Evolutionary conservation across 2,888 invertebrate genomes (phyloP), one percentile per base, ranked within the genome.

Genomic region (Macrophya annulata): DNA sequence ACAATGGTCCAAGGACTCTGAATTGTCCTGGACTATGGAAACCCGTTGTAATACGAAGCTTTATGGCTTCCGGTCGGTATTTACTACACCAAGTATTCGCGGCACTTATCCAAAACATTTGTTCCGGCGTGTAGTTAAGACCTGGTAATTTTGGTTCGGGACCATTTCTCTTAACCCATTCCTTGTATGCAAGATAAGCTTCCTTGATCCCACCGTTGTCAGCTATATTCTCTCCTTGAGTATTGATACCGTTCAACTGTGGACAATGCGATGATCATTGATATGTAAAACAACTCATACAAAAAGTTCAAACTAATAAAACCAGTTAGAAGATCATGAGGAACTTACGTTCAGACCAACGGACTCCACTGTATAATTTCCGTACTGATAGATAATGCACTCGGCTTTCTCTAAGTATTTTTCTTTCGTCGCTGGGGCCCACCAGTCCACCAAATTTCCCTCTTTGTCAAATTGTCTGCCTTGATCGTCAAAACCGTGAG

Each of bases 391-490:
- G 88, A 99, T 98, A 90, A 99, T 98, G 92, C 99, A 99, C 90
- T 97, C 96, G 0, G 98, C 97, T 91, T 97, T 97, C 88, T 97
- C 95, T 84, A 98, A 94, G 93, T 98, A 99, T 31, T 96, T 96
- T 88, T 96, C 95, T 90, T 98, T 97, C 0, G 99, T 99, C 87
- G 95, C 94, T 81, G 96, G 95, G 87, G 97, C 96, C 98, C 99
- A 99, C 99, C 99, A 99, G 91, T 98, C 98, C 0, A 97, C 96
- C 87, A 99, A 94, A 93, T 99, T 98, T n/a, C 99, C 99, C 87
- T 97, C 96, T 88, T 97, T 96, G 93, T 99, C 98, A 91, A 98
- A 99, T 94, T 98, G 98, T 77, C 98, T 96, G 84, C 99, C 98
- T 95, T 96, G 93, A 91, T 97, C 97, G 91, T 98, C 98, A 90